Evolutionary conservation across 1,140 invertebrate species (phyloP), one percentile per base, ranked within the genome.

Genomic region (Neodiprion lecontei): DNA sequence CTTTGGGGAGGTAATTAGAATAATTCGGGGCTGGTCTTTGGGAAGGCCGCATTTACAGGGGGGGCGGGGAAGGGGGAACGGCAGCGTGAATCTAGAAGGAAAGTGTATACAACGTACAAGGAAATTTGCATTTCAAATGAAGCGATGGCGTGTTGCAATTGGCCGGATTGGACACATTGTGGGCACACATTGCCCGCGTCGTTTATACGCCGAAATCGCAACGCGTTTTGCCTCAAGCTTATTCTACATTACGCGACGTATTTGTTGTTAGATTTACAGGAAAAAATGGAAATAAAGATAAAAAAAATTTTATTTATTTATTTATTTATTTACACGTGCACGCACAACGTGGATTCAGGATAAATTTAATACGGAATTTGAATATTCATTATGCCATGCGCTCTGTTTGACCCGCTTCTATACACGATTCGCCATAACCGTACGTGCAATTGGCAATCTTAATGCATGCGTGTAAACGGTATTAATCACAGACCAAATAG

Each of bases 111-210:
- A 12, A 14, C 53, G 9, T 40, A 40, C 28, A 9, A 70, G 77
- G 77, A 81, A 86, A 88, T 88, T 88, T 88, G 87, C 87, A 88
- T 88, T 88, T 88, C 88, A 88, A 88, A 88, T 88, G 87, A 88
- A 88, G 82, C 85, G 82, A 87, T 88, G 80, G 87, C 86, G 87
- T 88, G 87, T 67, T 77, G 76, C 73, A 74, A 66, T 61, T 61
- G 53, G 53, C 53, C 53, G n/a, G 53, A 61, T 61, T 61, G 53
- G 53, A 8, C 53, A 61, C 53, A 61, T 61, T 61, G 53, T 61
- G 53, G 53, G 53, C 53, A 61, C 53, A 61, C 53, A 9, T 61
- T 61, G 28, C 28, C 28, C 28, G 4, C 9, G 8, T 61, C 53
- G 53, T 61, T 61, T 61, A 61, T 17, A 61, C 11, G 53, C 28